Evolutionary conservation across 2,113 vertebrate genomes (phyloP), one percentile per base, ranked within the genome.

Genomic region (Vireo altiloquus): DNA sequence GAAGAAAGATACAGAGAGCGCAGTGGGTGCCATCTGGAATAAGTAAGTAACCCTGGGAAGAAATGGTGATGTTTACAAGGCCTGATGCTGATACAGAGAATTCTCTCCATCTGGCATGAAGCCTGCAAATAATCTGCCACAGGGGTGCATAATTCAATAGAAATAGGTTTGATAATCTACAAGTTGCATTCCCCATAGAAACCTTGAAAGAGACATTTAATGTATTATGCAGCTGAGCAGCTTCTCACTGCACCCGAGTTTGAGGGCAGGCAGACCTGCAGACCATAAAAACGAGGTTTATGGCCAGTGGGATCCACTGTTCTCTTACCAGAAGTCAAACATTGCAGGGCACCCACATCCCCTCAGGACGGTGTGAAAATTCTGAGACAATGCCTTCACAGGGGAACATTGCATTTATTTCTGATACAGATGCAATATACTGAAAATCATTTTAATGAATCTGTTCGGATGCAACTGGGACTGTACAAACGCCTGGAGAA

Each of bases 21-120:
- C 86, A 79, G 90, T 0, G 28, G 49, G 53, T 91, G 57, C 96
- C 89, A 86, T 92, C 92, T 94, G 95, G 90, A 92, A 96, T 85
- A 84, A 93, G 82, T 65, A 94, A 93, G 75, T 80, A 95, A 91
- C 79, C 59, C 93, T 68, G 68, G 82, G 82, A 95, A 94, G 93
- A 94, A 91, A 75, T 66, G 82, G 85, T 78, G 82, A 83, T 94
- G 88, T 95, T 97, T 95, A 93, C 79, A 93, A 88, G 82, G 47
- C 59, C 68, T 14, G 3, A 54, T 91, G 66, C 79, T 94, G 85
- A 93, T 94, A 90, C 71, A 91, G 54, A 63, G 66, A 95, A 71
- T 78, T 94, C 68, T 87, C 87, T 91, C 94, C 89, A 92, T 95
- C 95, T 96, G 96, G 89, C 80, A 56, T 5, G 28, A 71, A 71